phyloP scores from a whole-genome alignment of 2,888 invertebrate genomes.

The Scaptomyza polygonia region DNA sequence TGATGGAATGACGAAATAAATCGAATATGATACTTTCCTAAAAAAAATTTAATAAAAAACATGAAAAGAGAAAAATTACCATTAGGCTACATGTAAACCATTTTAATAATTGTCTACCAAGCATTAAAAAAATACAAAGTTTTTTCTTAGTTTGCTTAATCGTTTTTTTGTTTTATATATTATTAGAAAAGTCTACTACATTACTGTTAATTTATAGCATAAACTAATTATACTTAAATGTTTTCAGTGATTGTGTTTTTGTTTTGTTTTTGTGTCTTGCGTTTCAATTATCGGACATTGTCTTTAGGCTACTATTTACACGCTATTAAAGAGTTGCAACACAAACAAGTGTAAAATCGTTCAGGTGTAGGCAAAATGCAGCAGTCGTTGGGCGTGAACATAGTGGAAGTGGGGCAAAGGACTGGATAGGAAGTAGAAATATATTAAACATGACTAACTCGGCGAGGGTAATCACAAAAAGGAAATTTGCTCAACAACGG shows the following conservation, averaged over 20 bases:
- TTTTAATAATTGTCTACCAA: background rate
- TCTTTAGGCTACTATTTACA: constrained; percentile 80
- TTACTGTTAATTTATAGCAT: constrained; percentile 73
- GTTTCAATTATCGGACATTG: constrained; percentile 54
- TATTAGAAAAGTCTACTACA: constrained; percentile 78
- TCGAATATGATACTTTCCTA: background rate
- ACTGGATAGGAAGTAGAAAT: constrained; percentile 3
- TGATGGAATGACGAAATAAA: too few species aligned
- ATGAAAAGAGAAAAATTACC: background rate
- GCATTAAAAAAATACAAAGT: constrained; percentile 7
- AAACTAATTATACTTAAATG: constrained; percentile 72
- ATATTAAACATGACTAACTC: constrained; percentile 32
- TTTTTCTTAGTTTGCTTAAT: constrained; percentile 46
- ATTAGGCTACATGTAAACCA: background rate
- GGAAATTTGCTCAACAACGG: constrained; percentile 52
- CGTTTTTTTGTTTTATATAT: constrained; percentile 38
- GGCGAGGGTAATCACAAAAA: constrained; percentile 49
- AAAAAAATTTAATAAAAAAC: background rate
- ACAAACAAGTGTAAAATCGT: constrained; percentile 67
- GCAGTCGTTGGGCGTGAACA: constrained; percentile 13
- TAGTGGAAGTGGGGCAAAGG: constrained; percentile 3
- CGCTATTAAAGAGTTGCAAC: constrained; percentile 58
- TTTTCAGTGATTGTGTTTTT: constrained; percentile 56
- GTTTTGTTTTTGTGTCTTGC: constrained; percentile 50
- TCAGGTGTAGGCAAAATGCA: constrained; percentile 28